These are phyloP conservation scores for Standfussiana lucernea DNA, from an alignment of 2,888 invertebrate genomes.

Conservation along the genomic window DNA sequence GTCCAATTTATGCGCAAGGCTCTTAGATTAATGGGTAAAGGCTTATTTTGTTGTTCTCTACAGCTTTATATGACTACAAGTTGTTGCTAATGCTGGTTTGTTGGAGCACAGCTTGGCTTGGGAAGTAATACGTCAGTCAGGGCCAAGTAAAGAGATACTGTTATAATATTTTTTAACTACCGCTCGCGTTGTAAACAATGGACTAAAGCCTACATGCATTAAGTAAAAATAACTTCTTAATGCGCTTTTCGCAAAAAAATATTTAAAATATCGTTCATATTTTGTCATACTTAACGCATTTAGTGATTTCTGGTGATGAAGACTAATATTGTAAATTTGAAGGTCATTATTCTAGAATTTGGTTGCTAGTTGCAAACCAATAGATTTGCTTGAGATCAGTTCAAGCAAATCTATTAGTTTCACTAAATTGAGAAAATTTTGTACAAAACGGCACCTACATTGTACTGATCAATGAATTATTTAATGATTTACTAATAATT, in stretches of 20 bases:
- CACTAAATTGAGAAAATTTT: background rate
- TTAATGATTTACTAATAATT: background rate
- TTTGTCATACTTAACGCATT: background rate
- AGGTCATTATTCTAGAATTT: background rate
- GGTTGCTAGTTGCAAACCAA: no score
- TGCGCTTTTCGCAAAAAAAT: background rate
- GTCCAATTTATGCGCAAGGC: conserved; percentile 61
- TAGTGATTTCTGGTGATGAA: background rate
- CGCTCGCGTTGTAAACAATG: background rate
- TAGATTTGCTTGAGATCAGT: no score
- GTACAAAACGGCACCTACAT: background rate
- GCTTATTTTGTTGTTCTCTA: conserved; percentile 53
- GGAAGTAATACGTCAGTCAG: background rate
- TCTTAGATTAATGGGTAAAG: conserved; percentile 59
- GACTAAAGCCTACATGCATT: background rate
- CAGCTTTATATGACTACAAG: conserved; percentile 49
- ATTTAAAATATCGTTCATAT: background rate
- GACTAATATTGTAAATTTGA: background rate
- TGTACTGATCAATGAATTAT: background rate
- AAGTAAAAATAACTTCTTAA: background rate
- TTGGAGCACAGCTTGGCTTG: conserved; percentile 6
- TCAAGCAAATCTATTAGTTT: background rate
- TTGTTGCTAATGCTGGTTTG: conserved; percentile 28
- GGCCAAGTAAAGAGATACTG: background rate
- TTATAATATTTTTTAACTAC: background rate